A percentile compares a stretch with the other conserved stretches of the same genome.
These are phyloP conservation scores for Abrostola triplasia DNA, from an alignment of 2,888 invertebrate genomes.

Conservation along the genomic window DNA sequence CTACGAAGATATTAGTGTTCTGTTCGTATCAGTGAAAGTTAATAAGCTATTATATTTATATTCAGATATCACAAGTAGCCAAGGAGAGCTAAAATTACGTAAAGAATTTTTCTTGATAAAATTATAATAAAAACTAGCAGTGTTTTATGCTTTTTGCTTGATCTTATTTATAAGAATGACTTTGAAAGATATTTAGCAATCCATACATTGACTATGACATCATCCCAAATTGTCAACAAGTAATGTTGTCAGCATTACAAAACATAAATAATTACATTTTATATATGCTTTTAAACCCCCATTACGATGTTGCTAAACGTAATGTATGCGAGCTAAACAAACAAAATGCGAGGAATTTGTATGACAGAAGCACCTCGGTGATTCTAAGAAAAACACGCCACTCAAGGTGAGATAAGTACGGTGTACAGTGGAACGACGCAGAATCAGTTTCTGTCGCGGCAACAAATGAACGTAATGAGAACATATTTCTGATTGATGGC, in stretches of 20 bases:
- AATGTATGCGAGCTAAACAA: constrained; percentile 58
- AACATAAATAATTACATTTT: constrained; percentile 18
- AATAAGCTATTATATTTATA: no score
- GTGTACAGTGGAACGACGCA: constrained; percentile 51
- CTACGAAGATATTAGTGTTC: no score
- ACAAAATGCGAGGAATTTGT: constrained; percentile 69
- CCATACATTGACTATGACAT: background rate
- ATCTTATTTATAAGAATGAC: no score
- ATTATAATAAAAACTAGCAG: no score
- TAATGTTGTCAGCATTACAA: constrained; percentile 1
- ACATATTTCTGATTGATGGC: constrained; percentile 40
- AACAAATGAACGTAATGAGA: constrained; percentile 49
- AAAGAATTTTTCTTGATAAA: no score
- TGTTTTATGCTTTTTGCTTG: no score
- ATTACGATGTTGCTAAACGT: constrained; percentile 39
- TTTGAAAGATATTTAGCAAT: background rate
- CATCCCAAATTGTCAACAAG: background rate
- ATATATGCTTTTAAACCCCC: constrained; percentile 13
- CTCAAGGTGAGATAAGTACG: constrained; percentile 72
- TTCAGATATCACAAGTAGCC: no score
- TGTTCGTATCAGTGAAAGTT: no score
- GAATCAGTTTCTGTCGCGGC: constrained; percentile 52
- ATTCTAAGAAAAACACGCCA: constrained; percentile 70
- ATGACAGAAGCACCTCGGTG: constrained; percentile 66
- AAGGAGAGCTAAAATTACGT: no score